Base-by-base conservation (phyloP, 2,888 invertebrate genomes). In the Perizoma flavofasciatum region DNA sequence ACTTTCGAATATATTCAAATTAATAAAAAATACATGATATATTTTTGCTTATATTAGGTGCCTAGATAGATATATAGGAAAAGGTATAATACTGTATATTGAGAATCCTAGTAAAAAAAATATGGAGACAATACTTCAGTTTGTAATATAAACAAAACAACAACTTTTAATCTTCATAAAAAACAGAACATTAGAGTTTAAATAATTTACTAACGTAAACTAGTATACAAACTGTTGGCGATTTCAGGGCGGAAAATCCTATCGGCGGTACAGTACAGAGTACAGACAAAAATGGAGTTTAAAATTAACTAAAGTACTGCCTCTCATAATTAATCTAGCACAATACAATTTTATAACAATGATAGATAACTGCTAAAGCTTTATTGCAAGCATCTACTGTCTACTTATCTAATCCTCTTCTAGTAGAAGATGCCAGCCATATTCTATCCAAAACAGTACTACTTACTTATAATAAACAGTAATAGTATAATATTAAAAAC, bases 71-170 rank as follows among this genome's bases (percentile, higher is more conserved):
- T 52, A 56, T 37, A 49, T 49, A 78, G 86, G 85, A 86, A 75
- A 81, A 80, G 84, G 85, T 84, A 75, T 82, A 86, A 88, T 88
- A 88, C 85, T 82, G 88, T 88, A 88, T 82, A 88, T 66, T 69
- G 66, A 75, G 70, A 72, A 72, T 62, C 46, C 54, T 59, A 55
- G 49, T 62, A 74, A 76, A 74, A 72, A 72, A 63, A 66, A 60
- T 7, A 41, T 40, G 46, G 50, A 59, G 59, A 50, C 51, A 59
- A 9, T 50, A 55, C 49, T 40, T 5, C 48, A n/a, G n/a, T n/a
- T 10, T n/a, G 5, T 41, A 41, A 10, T 10, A 9, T 10, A n/a
- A n/a, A 9, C n/a, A 10, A 39, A 39, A 39, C 39, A 39, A 39
- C 39, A 39, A 39, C 39, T 8, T 39, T 39, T 8, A 6, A 39